These are phyloP conservation scores for Aythya baeri DNA, from an alignment of 2,113 vertebrate species.

Conservation along the genomic window DNA sequence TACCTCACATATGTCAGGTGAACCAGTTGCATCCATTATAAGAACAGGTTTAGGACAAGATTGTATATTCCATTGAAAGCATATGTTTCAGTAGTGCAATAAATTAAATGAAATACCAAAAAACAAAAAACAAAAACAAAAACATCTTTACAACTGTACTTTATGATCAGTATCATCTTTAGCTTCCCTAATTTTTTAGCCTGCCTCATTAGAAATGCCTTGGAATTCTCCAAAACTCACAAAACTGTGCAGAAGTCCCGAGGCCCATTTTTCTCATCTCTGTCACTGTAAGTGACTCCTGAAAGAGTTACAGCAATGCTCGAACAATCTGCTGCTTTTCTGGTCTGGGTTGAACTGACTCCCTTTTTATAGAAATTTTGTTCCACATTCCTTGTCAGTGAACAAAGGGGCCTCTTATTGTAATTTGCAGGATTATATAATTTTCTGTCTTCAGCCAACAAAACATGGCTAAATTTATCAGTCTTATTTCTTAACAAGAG, in stretches of 20 bases:
- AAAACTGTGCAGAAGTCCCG: background rate
- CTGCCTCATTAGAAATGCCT: background rate
- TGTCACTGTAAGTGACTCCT: background rate
- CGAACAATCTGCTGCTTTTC: background rate
- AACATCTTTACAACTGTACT: background rate
- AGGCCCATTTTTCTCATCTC: background rate
- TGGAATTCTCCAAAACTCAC: background rate
- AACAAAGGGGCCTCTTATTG: rapidly evolving
- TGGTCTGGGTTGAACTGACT: background rate
- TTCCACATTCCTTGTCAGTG: background rate
- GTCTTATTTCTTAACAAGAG: background rate
- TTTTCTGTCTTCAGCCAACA: background rate
- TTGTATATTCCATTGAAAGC: background rate
- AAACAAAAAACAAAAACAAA: no score
- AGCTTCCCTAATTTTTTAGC: background rate
- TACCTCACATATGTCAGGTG: background rate
- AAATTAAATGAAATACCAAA: background rate
- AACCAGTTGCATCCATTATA: background rate
- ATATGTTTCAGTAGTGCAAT: background rate
- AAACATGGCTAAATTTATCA: background rate
- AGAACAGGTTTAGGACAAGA: background rate
- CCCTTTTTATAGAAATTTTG: background rate
- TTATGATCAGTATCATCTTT: background rate
- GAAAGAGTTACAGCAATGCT: background rate
- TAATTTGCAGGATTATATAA: background rate